Percentiles rank a stretch among this genome's conserved stretches.
phyloP scores from a whole-genome alignment of 2,113 vertebrate genomes.

The Columba janthina region DNA sequence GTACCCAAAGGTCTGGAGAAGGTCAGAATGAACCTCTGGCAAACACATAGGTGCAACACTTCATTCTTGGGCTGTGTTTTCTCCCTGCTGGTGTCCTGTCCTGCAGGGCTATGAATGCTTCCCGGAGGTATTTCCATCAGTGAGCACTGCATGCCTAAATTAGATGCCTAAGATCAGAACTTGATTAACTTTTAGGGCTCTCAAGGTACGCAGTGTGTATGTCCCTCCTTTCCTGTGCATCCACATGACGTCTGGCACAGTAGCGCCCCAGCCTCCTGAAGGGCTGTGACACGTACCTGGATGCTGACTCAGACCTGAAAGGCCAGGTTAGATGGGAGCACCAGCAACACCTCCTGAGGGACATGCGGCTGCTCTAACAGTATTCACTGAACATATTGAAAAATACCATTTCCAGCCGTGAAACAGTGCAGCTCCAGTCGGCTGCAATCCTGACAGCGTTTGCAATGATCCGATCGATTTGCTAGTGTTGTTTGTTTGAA shows the following conservation, averaged over 20 bases:
- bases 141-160: background rate
- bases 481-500: background rate
- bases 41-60: fast-evolving
- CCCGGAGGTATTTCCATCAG: background rate
- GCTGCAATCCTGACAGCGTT: background rate
- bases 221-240: background rate
- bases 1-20: background rate
- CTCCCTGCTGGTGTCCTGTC: background rate
- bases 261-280: background rate
- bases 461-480: background rate
- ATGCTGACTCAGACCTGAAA: background rate
- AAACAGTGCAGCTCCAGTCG: fast-evolving
- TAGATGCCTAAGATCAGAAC: background rate
- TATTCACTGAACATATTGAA: fast-evolving
- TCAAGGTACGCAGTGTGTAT: background rate
- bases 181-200: background rate
- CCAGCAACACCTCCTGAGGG: fast-evolving
- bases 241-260: fast-evolving
- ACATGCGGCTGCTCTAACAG: background rate
- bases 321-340: background rate
- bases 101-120: background rate
- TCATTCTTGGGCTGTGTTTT: background rate
- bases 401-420: background rate
- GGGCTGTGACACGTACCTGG: fast-evolving
- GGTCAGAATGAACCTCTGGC: background rate